Evolutionary conservation across 2,888 invertebrate genomes (phyloP).

Genomic region (Drosophila parthenogenetica): DNA sequence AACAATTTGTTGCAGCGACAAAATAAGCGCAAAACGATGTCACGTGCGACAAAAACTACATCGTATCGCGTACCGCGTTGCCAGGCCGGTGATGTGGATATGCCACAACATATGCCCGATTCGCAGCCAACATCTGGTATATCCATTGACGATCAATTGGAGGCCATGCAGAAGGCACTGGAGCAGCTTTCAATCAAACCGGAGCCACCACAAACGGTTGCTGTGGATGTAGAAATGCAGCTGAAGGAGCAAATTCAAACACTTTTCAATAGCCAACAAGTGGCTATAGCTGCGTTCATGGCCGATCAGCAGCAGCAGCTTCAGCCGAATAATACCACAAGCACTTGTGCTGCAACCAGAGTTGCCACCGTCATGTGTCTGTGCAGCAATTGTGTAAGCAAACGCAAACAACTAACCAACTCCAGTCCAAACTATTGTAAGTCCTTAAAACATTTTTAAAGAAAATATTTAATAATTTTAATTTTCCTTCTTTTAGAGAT

Average conservation of each 20-base stretch:
- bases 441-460: too few relatives aligned
- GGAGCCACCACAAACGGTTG: background rate
- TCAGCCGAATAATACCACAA: background rate
- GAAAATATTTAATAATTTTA: too few relatives aligned
- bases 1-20: background rate
- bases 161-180: background rate
- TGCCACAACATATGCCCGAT: background rate
- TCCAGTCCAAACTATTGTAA: background rate
- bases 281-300: conserved; percentile 2
- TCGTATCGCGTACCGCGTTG: background rate
- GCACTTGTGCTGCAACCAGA: background rate
- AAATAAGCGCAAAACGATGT: background rate
- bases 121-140: background rate
- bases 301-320: background rate
- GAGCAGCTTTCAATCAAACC: background rate
- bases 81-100: conserved; percentile 12
- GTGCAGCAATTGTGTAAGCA: conserved; percentile 24
- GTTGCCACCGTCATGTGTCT: background rate
- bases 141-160: background rate
- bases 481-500: background rate
- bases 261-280: conserved; percentile 23
- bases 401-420: background rate
- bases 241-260: conserved; percentile 11
- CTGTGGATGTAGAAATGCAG: background rate
- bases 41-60: background rate